Base-by-base conservation (phyloP, 2,797 vertebrate genomes). In the Eidolon dupreanum region DNA sequence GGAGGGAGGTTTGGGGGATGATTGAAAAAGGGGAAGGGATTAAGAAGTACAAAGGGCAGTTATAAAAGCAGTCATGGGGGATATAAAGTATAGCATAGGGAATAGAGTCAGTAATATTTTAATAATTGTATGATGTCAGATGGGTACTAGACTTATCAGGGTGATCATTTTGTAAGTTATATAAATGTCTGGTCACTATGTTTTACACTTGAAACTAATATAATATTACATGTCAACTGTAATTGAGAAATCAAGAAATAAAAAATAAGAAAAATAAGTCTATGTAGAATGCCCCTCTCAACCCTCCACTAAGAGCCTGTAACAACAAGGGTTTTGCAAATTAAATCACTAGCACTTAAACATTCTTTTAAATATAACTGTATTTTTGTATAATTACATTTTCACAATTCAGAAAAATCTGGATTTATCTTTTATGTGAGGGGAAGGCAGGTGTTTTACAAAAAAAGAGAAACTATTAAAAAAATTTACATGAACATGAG, bases 301-400 rank as follows among this genome's bases (percentile, higher is more conserved):
- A 57, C 2, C 68, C 70, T 86, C n/a, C 36, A 75, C 43, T 89
- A 59, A 89, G 57, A 79, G 68, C 78, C 46, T 59, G 3, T 78
- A 81, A 57, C 7, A 83, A 59, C 36, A 55, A 73, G 31, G 6
- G 0, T 63, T 91, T 82, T 82, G 33, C 7, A 65, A 51, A 81
- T 53, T 51, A 85, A 92, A 75, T 92, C 38, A 70, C 63, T 89
- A 79, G 46, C 28, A 79, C 70, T 66, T 83, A 84, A 81, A 8
- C 22, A 91, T 51, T 73, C 16, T 63, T 88, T 89, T 87, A 87
- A 77, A 71, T 46, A 38, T 15, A 90, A 92, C 1, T 53, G 7
- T 15, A 70, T 91, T 95, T 85, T 63, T 77, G 74, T 43, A 82
- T 81, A 86, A 70, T 77, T 68, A 77, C 15, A 57, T 81, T 86